Conservation (phyloP, 2,113 vertebrate genomes). For the Phalacrocorax carbo region DNA sequence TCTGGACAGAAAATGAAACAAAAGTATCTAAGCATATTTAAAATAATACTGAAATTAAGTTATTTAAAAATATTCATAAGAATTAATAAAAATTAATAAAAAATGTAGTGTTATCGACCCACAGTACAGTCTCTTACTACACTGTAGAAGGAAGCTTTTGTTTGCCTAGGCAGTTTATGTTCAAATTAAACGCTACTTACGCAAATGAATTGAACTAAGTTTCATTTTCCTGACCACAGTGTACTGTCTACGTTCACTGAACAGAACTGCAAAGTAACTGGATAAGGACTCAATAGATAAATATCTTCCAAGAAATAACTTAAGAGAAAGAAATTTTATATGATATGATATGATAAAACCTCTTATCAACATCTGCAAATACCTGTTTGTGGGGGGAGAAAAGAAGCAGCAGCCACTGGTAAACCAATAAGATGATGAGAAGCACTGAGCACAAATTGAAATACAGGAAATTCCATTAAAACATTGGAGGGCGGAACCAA, state of each 20-base stretch:
- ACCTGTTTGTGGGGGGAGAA: background rate
- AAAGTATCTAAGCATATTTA: background rate
- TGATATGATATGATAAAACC: background rate
- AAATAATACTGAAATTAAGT: background rate
- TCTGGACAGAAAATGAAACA: background rate
- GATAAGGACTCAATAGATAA: background rate
- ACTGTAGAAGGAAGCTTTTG: background rate
- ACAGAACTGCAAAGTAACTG: slow-evolving; percentile 15
- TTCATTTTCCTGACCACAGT: slow-evolving; percentile 17
- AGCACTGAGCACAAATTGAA: background rate
- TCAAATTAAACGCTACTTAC: slow-evolving; percentile 5
- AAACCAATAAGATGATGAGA: background rate
- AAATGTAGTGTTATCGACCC: background rate
- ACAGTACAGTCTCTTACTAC: background rate
- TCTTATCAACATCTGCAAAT: background rate
- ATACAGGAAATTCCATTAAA: background rate
- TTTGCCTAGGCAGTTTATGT: background rate
- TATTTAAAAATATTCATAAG: background rate
- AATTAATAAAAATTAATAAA: background rate
- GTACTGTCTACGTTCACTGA: background rate
- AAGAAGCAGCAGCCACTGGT: background rate
- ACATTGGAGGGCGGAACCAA: background rate
- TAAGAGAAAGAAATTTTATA: background rate
- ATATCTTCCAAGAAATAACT: background rate
- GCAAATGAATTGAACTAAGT: slow-evolving; percentile 19